These are phyloP conservation scores for Protobothrops mucrosquamatus DNA, from an alignment of 2,113 vertebrate species.

Conservation along the genomic window DNA sequence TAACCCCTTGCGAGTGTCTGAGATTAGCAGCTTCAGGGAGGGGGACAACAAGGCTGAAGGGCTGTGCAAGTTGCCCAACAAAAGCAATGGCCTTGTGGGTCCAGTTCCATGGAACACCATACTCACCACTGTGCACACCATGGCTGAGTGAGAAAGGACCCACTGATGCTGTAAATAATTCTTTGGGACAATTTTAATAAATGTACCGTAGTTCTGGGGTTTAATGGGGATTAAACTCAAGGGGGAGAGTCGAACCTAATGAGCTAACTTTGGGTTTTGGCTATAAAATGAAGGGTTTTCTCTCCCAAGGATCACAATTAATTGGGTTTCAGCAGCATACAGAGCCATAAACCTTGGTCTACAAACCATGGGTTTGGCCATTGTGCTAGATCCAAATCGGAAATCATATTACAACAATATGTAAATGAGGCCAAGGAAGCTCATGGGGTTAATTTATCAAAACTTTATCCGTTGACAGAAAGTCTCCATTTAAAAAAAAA, in stretches of 20 bases:
- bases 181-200: neutral
- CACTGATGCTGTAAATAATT: neutral
- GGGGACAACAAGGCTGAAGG: neutral
- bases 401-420: neutral
- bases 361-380: no score
- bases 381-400: neutral
- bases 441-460: neutral
- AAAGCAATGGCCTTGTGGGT: neutral
- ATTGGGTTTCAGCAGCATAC: no score
- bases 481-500: neutral
- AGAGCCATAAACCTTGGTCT: no score
- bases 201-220: no score
- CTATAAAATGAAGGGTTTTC: no score
- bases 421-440: neutral
- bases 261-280: no score
- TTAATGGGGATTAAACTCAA: no score
- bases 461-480: neutral
- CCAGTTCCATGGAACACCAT: neutral
- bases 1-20: neutral
- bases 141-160: neutral
- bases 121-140: neutral
- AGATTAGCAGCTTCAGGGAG: neutral
- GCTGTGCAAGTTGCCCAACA: neutral
- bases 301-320: no score
- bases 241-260: no score